Percentiles rank a stretch among this genome's conserved stretches.
These are phyloP conservation scores for Aporophyla lueneburgensis DNA, from an alignment of 2,888 invertebrate species.

Conservation along the genomic window DNA sequence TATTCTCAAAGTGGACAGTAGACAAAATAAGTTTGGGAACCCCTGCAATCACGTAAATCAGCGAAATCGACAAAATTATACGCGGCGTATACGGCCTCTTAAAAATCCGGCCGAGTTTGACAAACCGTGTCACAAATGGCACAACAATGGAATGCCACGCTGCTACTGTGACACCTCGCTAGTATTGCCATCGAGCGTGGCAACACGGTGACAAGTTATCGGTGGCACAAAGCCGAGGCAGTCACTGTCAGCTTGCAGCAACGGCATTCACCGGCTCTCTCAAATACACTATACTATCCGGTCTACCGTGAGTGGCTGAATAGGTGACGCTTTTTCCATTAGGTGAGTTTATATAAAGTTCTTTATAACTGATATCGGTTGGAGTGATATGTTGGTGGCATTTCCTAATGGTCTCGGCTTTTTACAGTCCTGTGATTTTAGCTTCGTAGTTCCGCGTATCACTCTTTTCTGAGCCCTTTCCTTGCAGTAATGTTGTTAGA, in stretches of 20 bases:
- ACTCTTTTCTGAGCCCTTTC: not conserved
- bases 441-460: not conserved
- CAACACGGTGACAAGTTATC: conserved; percentile 71
- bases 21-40: too few relatives aligned
- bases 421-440: not conserved
- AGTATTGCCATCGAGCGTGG: conserved; percentile 55
- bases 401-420: not conserved
- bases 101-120: not conserved
- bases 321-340: conserved; percentile 43
- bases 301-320: conserved; percentile 41
- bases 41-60: too few relatives aligned
- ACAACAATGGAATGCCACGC: conserved; percentile 15
- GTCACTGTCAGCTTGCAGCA: conserved; percentile 35
- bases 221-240: conserved; percentile 63
- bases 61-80: too few relatives aligned
- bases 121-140: conserved; percentile 20
- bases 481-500: not conserved
- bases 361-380: conserved; percentile 17
- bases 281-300: conserved; percentile 68
- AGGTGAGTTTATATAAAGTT: conserved; percentile 32
- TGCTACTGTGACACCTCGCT: conserved; percentile 7
- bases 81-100: too few relatives aligned
- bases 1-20: too few relatives aligned
- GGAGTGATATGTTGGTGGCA: not conserved
- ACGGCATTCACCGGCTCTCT: conserved; percentile 67